Evolutionary conservation across 2,888 invertebrate genomes (phyloP).

Genomic region (Brenthis hecate): DNA sequence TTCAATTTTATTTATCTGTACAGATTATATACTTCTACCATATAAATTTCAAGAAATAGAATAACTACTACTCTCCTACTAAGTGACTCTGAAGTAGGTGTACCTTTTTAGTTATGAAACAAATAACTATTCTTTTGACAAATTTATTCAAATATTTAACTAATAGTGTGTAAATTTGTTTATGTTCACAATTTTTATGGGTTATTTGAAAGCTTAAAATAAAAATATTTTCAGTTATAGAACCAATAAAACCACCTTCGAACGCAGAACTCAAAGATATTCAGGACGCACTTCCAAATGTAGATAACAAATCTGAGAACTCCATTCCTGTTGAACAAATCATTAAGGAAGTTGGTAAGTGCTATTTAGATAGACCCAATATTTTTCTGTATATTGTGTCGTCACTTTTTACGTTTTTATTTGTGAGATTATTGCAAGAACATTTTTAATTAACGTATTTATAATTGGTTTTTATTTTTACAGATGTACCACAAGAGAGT

Average conservation of each 20-base stretch:
- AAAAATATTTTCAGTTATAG: slow-evolving; percentile 28
- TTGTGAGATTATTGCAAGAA: too few relatives aligned
- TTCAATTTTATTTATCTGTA: too few relatives aligned
- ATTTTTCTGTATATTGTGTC: neutral
- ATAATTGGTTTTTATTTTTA: slow-evolving; percentile 29
- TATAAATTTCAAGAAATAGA: too few relatives aligned
- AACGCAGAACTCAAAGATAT: slow-evolving; percentile 56
- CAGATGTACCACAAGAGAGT: slow-evolving; percentile 65
- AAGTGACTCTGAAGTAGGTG: too few relatives aligned
- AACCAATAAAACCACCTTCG: slow-evolving; percentile 22
- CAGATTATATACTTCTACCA: too few relatives aligned
- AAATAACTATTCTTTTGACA: too few relatives aligned
- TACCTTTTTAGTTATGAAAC: too few relatives aligned
- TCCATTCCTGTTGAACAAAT: slow-evolving; percentile 69
- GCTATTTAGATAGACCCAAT: too few relatives aligned
- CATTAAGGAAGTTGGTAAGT: slow-evolving; percentile 66
- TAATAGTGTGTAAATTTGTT: neutral
- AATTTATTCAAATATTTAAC: too few relatives aligned
- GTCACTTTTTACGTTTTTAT: too few relatives aligned
- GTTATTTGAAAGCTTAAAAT: too few relatives aligned
- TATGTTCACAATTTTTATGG: neutral
- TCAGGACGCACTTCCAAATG: slow-evolving; percentile 49
- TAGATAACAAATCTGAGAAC: slow-evolving; percentile 58
- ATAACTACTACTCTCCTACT: too few relatives aligned
- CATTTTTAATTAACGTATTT: neutral